Percentiles rank a stretch among this genome's conserved stretches.
Conservation (phyloP, 2,888 invertebrate genomes). For the Petrophora chlorosata region DNA sequence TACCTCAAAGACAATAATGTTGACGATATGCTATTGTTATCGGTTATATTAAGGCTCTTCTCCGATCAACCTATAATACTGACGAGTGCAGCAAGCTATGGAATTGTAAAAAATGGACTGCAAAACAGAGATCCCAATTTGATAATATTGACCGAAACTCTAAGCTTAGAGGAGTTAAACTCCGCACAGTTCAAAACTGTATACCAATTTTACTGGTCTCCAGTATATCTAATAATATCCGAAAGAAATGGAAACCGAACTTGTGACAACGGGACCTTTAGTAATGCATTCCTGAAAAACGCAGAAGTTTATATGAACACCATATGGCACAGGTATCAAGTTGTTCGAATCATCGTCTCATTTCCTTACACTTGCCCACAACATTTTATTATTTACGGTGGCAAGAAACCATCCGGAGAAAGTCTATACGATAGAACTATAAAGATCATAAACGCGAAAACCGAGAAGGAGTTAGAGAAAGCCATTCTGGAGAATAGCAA, state of each 20-base stretch:
- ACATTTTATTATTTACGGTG: slow-evolving; percentile 42
- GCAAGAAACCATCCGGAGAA: slow-evolving; percentile 34
- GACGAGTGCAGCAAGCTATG: slow-evolving; percentile 10
- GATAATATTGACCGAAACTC: slow-evolving; percentile 18
- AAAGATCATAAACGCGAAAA: slow-evolving; percentile 35
- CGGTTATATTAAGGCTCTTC: slow-evolving; percentile 17
- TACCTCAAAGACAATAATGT: slow-evolving; percentile 13
- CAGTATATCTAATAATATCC: slow-evolving; percentile 46
- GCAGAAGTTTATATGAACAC: slow-evolving; percentile 47
- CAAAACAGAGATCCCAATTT: slow-evolving; percentile 15
- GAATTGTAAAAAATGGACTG: neutral
- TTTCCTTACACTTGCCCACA: slow-evolving; percentile 53
- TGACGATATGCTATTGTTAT: slow-evolving; percentile 15
- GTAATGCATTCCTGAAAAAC: slow-evolving; percentile 22
- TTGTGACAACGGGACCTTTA: slow-evolving; percentile 45
- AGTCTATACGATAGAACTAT: slow-evolving; percentile 52
- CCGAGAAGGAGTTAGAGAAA: slow-evolving; percentile 21
- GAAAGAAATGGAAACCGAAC: slow-evolving; percentile 31
- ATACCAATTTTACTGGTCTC: slow-evolving; percentile 40
- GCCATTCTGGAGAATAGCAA: slow-evolving; percentile 27
- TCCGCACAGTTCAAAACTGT: slow-evolving; percentile 8
- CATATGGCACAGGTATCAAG: slow-evolving; percentile 50
- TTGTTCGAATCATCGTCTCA: slow-evolving; percentile 39
- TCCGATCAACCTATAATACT: slow-evolving; percentile 24
- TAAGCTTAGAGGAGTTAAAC: slow-evolving; percentile 16